These are phyloP conservation scores for Hippocampus abdominalis DNA, from an alignment of 2,113 vertebrate genomes.

Conservation along the genomic window DNA sequence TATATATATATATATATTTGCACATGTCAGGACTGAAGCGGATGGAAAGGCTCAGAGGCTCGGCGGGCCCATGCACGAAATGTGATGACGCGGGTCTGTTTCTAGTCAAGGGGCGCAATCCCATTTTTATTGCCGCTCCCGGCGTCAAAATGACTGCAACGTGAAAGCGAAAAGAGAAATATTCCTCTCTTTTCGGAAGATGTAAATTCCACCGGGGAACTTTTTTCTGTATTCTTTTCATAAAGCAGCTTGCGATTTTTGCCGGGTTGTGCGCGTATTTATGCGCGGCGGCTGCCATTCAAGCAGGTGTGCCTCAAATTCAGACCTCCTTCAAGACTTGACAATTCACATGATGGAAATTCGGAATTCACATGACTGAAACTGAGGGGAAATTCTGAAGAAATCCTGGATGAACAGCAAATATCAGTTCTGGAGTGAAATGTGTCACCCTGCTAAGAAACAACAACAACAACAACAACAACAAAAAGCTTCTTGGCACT, in stretches of 20 bases:
- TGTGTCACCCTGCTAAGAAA: neutral
- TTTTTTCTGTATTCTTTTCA: conserved; percentile 2
- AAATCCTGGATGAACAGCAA: neutral
- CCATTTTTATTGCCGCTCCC: conserved; percentile 10
- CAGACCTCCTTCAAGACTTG: neutral
- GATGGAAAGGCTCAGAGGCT: conserved; percentile 53
- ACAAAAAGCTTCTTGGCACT: neutral
- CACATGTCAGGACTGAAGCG: conserved; percentile 22
- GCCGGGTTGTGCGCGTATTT: conserved; percentile 21
- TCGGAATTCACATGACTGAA: neutral
- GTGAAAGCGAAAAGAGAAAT: neutral
- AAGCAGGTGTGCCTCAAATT: conserved; percentile 36
- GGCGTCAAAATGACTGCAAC: neutral
- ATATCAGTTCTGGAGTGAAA: neutral
- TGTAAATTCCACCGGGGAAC: conserved; percentile 10
- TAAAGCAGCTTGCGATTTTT: conserved; percentile 22
- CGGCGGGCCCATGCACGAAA: conserved; percentile 30
- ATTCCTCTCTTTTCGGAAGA: neutral
- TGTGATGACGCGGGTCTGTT: conserved; percentile 31
- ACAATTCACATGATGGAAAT: neutral
- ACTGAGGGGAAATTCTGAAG: neutral
- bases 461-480: too few relatives aligned
- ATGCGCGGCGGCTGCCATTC: conserved; percentile 43
- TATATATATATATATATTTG: neutral
- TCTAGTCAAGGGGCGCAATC: conserved; percentile 18